phyloP scores from a whole-genome alignment of 2,113 vertebrate species.

The Ondatra zibethicus region DNA sequence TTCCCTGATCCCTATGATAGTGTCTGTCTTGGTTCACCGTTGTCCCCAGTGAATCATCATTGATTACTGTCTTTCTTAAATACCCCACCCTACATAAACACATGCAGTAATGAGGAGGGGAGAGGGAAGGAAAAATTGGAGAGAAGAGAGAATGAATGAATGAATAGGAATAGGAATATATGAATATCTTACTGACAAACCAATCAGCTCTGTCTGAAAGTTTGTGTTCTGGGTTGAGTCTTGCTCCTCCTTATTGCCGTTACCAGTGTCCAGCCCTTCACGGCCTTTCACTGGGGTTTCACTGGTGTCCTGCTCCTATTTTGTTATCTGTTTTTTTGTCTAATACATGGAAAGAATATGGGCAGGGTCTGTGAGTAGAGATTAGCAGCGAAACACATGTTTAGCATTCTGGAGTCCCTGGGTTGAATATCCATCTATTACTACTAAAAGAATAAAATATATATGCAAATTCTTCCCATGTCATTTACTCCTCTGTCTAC shows the following conservation, averaged over 20 bases:
- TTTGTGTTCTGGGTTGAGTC: background rate
- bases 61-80: background rate
- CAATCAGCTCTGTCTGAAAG: background rate
- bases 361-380: background rate
- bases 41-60: background rate
- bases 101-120: background rate
- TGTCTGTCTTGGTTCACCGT: background rate
- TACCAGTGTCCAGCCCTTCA: background rate
- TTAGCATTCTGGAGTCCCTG: background rate
- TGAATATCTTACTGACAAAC: background rate
- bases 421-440: background rate
- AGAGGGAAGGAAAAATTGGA: background rate
- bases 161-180: background rate
- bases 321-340: background rate
- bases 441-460: background rate
- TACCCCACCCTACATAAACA: background rate
- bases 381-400: background rate
- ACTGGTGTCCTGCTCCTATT: background rate
- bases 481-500: background rate
- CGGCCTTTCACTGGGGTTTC: background rate
- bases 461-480: background rate
- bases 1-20: background rate
- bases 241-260: background rate
- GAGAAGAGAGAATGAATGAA: background rate
- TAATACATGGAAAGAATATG: background rate